These are phyloP conservation scores for Galeruca laticollis DNA, from an alignment of 2,888 invertebrate genomes.

Conservation along the genomic window DNA sequence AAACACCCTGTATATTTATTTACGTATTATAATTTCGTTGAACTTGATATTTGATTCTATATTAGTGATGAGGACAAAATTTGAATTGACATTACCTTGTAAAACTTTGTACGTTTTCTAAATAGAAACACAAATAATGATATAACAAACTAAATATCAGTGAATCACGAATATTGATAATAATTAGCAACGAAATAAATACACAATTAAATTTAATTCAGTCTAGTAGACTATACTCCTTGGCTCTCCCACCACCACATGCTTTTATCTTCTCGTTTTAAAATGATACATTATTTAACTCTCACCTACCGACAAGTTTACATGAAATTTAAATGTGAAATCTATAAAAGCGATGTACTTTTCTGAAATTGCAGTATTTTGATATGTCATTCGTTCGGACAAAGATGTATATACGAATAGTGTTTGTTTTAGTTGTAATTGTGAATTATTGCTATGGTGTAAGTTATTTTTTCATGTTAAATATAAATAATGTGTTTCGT, in stretches of 20 bases:
- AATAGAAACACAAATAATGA: neutral
- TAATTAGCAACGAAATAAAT: neutral
- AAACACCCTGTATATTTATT: too few species aligned
- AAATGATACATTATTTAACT: neutral
- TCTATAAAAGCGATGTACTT: slow-evolving; percentile 11
- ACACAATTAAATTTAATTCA: neutral
- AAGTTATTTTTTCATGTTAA: slow-evolving; percentile 6
- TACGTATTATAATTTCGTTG: too few species aligned
- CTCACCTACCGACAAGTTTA: slow-evolving; percentile 1
- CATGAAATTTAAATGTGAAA: slow-evolving; percentile 7
- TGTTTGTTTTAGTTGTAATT: slow-evolving; percentile 2
- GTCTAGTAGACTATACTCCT: slow-evolving; percentile 1
- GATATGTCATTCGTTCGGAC: neutral
- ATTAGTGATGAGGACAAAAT: neutral
- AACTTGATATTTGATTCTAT: too few species aligned
- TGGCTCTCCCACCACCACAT: neutral
- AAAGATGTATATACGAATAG: slow-evolving; percentile 3
- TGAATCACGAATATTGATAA: neutral
- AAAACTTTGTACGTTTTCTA: neutral
- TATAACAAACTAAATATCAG: neutral
- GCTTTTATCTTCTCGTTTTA: neutral
- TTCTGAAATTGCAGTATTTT: slow-evolving; percentile 1
- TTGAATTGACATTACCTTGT: neutral
- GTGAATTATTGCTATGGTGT: neutral
- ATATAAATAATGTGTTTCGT: neutral